phyloP scores from a whole-genome alignment of 2,888 invertebrate genomes.

The Hirtodrosophila cameraria region DNA sequence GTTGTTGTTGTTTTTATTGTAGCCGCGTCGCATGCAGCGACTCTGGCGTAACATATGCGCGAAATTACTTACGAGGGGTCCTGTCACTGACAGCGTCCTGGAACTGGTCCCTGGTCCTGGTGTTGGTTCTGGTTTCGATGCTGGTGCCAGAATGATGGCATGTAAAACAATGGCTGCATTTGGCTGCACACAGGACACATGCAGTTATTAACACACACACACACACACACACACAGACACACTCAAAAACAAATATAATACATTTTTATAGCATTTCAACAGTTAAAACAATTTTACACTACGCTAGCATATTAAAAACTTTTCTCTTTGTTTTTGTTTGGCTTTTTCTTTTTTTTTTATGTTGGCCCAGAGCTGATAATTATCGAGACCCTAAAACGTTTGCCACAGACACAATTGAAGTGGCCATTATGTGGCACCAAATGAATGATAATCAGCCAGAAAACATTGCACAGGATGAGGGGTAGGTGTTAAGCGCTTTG shows the following conservation, averaged over 20 bases:
- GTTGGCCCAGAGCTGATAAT: constrained; percentile 19
- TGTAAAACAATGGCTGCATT: constrained; percentile 63
- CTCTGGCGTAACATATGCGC: constrained; percentile 75
- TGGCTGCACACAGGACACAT: constrained; percentile 48
- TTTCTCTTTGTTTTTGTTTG: constrained; percentile 9
- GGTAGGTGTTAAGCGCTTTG: not conserved
- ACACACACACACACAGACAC: constrained; percentile 15
- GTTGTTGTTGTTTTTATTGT: constrained; percentile 2
- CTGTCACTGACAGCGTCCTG: constrained; percentile 48
- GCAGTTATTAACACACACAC: constrained; percentile 58
- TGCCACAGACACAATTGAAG: constrained; percentile 27
- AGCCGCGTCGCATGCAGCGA: constrained; percentile 31
- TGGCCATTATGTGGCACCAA: constrained; percentile 30
- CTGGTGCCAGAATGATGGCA: constrained; percentile 28
- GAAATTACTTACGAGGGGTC: constrained; percentile 72
- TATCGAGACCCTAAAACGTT: constrained; percentile 33
- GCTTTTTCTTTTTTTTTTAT: not conserved
- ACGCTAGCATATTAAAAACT: constrained; percentile 29
- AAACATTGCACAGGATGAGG: not conserved
- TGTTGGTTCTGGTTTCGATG: constrained; percentile 32
- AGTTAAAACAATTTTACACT: constrained; percentile 45
- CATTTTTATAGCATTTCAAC: constrained; percentile 1
- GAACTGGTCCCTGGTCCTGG: constrained; percentile 1
- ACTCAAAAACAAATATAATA: not conserved
- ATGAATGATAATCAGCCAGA: constrained; percentile 34